Conservation (phyloP, 2,888 invertebrate species). For the Hirudinaria manillensis region DNA sequence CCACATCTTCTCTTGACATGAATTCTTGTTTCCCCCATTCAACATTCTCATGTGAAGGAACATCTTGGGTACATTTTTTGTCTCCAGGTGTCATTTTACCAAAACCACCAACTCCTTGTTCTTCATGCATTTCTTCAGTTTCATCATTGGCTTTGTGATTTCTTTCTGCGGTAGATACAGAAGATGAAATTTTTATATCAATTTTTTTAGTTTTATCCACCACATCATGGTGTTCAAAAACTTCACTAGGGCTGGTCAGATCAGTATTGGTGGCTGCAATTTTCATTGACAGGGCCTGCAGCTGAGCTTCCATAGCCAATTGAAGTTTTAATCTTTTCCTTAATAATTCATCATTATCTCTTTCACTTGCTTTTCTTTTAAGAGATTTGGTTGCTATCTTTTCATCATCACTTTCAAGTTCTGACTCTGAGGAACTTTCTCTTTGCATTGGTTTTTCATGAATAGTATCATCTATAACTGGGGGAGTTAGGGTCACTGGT, state of each 20-base stretch:
- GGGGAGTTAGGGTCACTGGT: conserved; percentile 38
- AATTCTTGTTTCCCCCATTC: conserved; percentile 45
- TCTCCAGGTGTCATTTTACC: conserved; percentile 46
- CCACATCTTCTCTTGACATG: conserved; percentile 65
- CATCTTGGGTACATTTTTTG: conserved; percentile 19
- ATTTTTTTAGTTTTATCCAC: conserved; percentile 58
- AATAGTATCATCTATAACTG: conserved; percentile 30
- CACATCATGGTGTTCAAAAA: conserved; percentile 48
- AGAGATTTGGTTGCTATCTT: conserved; percentile 12
- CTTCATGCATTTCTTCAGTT: neutral
- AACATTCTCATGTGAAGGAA: conserved; percentile 42
- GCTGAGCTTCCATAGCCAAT: conserved; percentile 28
- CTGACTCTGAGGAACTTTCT: conserved; percentile 59
- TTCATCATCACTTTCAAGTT: conserved; percentile 62
- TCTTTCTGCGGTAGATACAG: neutral
- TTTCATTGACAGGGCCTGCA: conserved; percentile 24
- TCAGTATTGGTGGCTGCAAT: conserved; percentile 16
- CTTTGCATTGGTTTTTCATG: neutral
- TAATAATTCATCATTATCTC: conserved; percentile 30
- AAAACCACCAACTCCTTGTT: conserved; percentile 44
- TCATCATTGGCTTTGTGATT: neutral
- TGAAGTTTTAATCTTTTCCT: conserved; percentile 33
- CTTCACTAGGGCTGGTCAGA: conserved; percentile 35
- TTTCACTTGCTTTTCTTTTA: conserved; percentile 43
- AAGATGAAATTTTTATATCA: conserved; percentile 42